Conservation (phyloP, 2,113 vertebrate species). For the Dasyornis broadbenti region DNA sequence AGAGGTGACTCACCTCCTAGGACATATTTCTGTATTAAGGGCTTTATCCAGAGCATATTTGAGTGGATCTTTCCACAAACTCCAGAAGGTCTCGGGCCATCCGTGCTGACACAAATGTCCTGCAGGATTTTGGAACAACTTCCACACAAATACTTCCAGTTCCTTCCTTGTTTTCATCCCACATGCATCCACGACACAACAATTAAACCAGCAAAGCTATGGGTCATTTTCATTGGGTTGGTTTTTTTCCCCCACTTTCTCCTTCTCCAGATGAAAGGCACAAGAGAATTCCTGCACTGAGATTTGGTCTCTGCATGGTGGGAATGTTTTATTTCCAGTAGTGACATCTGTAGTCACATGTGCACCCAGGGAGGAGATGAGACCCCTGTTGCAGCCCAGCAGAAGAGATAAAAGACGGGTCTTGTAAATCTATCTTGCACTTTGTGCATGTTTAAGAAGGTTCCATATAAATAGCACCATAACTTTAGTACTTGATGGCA, state of each 20-base stretch:
- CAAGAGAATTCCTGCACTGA: background rate
- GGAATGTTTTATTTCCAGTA: background rate
- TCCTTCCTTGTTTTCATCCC: background rate
- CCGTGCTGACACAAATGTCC: background rate
- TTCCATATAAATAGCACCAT: conserved; percentile 48
- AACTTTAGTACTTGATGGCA: conserved; percentile 29
- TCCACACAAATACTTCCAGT: background rate
- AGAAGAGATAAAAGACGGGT: conserved; percentile 24
- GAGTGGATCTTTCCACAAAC: background rate
- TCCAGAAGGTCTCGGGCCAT: background rate
- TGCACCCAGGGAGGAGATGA: background rate
- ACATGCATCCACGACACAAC: background rate
- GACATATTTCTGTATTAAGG: background rate
- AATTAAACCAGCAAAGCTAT: background rate
- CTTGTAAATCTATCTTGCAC: conserved; percentile 37
- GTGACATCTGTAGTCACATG: background rate
- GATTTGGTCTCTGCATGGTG: background rate
- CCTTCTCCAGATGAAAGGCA: background rate
- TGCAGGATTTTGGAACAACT: background rate
- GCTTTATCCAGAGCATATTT: background rate
- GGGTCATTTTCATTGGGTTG: background rate
- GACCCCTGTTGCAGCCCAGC: background rate
- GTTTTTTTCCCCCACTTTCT: background rate
- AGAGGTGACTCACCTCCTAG: background rate
- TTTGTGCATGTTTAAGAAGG: conserved; percentile 13